Evolutionary conservation across 2,888 invertebrate genomes (phyloP).

Genomic region (Eutolmus rufibarbis): DNA sequence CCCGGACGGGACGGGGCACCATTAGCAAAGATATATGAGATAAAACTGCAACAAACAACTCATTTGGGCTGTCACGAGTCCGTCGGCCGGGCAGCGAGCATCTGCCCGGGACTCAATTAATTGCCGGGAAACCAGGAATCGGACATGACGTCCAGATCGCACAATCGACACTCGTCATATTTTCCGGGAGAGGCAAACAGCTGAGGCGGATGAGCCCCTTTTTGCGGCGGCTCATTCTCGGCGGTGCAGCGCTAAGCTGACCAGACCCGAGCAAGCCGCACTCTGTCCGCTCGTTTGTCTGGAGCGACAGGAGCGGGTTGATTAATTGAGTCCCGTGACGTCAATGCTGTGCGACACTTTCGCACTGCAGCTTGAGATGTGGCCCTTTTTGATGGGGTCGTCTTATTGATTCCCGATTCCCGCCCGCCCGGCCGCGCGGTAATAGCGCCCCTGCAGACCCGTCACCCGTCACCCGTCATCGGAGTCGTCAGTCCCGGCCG

Average conservation of each 20-base stretch:
- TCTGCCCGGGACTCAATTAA: constrained; percentile 34
- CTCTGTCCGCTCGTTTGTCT: not conserved
- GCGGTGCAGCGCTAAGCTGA: constrained; percentile 6
- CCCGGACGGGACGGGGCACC: not conserved
- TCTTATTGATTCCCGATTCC: constrained; percentile 25
- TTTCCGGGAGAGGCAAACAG: constrained; percentile 42
- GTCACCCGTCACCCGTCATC: not conserved
- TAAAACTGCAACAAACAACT: constrained; percentile 26
- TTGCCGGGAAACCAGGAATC: constrained; percentile 30
- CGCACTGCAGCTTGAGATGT: not conserved
- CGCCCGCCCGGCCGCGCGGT: not conserved
- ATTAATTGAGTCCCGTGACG: constrained; percentile 4
- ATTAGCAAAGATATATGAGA: constrained; percentile 22
- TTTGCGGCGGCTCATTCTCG: constrained; percentile 32
- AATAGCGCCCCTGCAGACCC: not conserved
- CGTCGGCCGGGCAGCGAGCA: not conserved
- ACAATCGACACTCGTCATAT: constrained; percentile 43
- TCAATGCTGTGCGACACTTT: not conserved
- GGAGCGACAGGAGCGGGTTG: not conserved
- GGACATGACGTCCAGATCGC: constrained; percentile 42
- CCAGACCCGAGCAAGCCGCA: constrained; percentile 19
- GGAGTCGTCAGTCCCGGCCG: not conserved
- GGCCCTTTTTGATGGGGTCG: constrained; percentile 4
- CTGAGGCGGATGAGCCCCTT: constrained; percentile 44
- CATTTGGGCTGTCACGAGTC: not conserved